Evolutionary conservation across 2,797 vertebrate species (phyloP).

Genomic region (Ctenosaura bakeri): DNA sequence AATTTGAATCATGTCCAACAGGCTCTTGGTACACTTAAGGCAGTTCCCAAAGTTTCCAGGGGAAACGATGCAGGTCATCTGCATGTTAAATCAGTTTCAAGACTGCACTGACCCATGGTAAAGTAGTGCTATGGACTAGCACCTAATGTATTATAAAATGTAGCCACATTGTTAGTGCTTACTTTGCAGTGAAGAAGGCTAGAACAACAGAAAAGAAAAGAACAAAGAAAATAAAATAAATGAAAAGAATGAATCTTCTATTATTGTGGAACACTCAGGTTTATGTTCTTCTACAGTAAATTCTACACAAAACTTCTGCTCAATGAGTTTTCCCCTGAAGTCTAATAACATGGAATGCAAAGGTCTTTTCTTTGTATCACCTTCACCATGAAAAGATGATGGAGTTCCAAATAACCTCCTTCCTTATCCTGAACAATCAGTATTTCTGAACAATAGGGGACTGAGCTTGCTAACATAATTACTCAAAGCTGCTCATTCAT

Average conservation of each 20-base stretch:
- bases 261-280: neutral
- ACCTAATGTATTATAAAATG: slow-evolving; percentile 4
- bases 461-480: neutral
- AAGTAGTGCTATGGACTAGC: neutral
- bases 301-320: neutral
- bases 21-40: neutral
- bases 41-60: neutral
- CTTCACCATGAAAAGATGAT: slow-evolving; percentile 37
- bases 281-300: neutral
- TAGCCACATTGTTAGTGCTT: neutral
- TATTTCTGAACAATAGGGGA: slow-evolving; percentile 49
- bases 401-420: slow-evolving; percentile 4
- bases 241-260: neutral
- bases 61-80: neutral
- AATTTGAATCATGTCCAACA: neutral
- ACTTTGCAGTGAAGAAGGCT: neutral
- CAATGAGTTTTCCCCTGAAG: neutral
- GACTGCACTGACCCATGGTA: slow-evolving; percentile 13
- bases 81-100: slow-evolving; percentile 15
- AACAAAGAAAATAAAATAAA: neutral
- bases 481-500: neutral
- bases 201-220: neutral
- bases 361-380: neutral
- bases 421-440: slow-evolving; percentile 34
- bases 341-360: neutral